Conservation (phyloP, 1,140 invertebrate genomes). For the Pogonognathellus flavescens region DNA sequence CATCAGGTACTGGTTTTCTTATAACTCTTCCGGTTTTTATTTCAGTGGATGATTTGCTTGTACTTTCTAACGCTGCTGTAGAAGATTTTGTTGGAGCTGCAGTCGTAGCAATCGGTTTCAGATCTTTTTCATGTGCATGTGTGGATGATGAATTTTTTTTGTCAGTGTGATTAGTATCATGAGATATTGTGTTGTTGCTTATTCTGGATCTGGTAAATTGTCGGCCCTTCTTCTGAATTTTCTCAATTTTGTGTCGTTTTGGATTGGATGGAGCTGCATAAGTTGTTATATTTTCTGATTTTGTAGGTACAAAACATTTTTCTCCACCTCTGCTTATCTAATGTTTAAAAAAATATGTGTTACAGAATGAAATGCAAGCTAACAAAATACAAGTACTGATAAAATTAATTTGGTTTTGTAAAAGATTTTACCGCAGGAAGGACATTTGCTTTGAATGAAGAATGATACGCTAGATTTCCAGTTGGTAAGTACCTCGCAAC, state of each 20-base stretch:
- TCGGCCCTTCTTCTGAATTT: not conserved
- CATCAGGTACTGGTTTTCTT: too few relatives aligned
- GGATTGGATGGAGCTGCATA: not conserved
- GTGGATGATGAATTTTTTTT: too few relatives aligned
- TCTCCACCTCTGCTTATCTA: not conserved
- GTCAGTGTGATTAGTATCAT: not conserved
- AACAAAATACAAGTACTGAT: not conserved
- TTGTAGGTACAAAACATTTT: not conserved
- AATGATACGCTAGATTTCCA: conserved; percentile 14
- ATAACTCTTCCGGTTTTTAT: too few relatives aligned
- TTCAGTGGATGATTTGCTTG: too few relatives aligned
- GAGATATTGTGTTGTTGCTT: not conserved
- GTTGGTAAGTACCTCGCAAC: not conserved
- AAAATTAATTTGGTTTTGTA: too few relatives aligned
- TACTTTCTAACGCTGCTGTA: too few relatives aligned
- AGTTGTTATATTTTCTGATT: not conserved
- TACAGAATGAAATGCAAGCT: not conserved
- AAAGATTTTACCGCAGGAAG: conserved; percentile 13
- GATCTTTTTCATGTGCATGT: too few relatives aligned
- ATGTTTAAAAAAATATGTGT: not conserved
- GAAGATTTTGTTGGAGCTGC: too few relatives aligned
- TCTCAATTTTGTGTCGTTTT: not conserved
- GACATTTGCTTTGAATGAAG: conserved; percentile 44
- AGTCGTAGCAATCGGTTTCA: too few relatives aligned
- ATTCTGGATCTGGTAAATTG: not conserved